Percentiles rank a stretch among this genome's conserved stretches.
Evolutionary conservation across 64 coral and sea anemone species (phyloP).

Genomic region (Dendronephthya gigantea): DNA sequence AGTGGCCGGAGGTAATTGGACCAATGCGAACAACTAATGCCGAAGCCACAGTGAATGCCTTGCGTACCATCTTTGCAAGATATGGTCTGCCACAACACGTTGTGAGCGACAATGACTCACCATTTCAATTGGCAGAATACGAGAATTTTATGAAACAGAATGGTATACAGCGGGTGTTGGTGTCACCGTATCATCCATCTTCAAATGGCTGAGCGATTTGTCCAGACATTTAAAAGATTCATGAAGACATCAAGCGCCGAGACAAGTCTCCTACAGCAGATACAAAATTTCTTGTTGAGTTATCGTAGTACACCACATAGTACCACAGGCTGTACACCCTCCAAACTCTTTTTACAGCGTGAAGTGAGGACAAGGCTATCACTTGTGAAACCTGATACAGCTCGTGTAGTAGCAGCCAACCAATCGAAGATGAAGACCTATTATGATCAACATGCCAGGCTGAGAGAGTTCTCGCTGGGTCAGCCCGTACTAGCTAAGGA

Average conservation of each 20-base stretch:
- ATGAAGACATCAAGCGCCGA: background rate
- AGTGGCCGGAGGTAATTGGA: background rate
- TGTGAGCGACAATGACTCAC: background rate
- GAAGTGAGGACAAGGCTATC: background rate
- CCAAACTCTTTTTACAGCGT: background rate
- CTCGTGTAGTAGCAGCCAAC: background rate
- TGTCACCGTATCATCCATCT: background rate
- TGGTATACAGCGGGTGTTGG: background rate
- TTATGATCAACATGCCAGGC: background rate
- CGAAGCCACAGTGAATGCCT: background rate
- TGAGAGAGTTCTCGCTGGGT: too few relatives aligned
- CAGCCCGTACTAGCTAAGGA: too few relatives aligned
- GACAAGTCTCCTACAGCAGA: background rate
- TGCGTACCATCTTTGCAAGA: background rate
- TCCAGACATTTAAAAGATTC: background rate
- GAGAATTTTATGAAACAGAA: background rate
- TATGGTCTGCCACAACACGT: background rate
- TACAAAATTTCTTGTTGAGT: background rate
- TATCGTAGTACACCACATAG: background rate
- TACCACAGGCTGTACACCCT: background rate
- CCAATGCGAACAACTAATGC: background rate
- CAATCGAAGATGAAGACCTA: background rate
- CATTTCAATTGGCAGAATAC: background rate
- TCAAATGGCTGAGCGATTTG: background rate
- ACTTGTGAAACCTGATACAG: background rate